Base-by-base conservation (phyloP, 2,888 invertebrate genomes). In the Tachina fera region DNA sequence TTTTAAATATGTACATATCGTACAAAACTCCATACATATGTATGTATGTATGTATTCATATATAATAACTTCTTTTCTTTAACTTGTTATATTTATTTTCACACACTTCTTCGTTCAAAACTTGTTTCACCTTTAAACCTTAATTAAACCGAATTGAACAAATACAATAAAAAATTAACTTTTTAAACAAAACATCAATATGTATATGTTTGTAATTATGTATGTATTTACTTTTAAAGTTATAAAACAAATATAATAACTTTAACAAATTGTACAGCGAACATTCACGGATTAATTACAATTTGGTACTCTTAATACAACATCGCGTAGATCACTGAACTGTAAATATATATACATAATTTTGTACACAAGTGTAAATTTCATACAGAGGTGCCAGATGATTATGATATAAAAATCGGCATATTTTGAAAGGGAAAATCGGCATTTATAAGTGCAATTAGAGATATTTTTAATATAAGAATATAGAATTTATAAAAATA, bases 251-350 rank as follows among this genome's bases (percentile, higher is more conserved):
- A 60, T 41, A 45, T 39, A 80, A 61, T 43, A 79, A 61, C 61
- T 60, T 47, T 47, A n/a, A 9, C 65, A 60, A 49, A 41, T 65
- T 63, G 53, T 51, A 70, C 74, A 63, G 56, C 63, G 5, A 31
- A 72, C 72, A 61, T 56, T 78, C 6, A 1, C 43, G 56, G 16
- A 41, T 56, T 53, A 74, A 11, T 49, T 63, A 1, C 41, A n/a
- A 22, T 31, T 1, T 19, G 9, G 87, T 89, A 87, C 71, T 87
- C 72, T 87, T 84, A 82, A 68, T 82, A 79, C 89, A 89, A 89
- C 88, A 90, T 87, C 88, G 86, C 88, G 89, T 88, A 88, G 89
- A 90, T 89, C 89, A 90, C 90, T 90, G 88, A 89, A 88, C 88
- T 87, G 80, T 79, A 86, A 72, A 80, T 76, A 61, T 5, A 43